Base-by-base conservation (phyloP, 1,140 invertebrate genomes). In the Scaptomyza pallida region DNA sequence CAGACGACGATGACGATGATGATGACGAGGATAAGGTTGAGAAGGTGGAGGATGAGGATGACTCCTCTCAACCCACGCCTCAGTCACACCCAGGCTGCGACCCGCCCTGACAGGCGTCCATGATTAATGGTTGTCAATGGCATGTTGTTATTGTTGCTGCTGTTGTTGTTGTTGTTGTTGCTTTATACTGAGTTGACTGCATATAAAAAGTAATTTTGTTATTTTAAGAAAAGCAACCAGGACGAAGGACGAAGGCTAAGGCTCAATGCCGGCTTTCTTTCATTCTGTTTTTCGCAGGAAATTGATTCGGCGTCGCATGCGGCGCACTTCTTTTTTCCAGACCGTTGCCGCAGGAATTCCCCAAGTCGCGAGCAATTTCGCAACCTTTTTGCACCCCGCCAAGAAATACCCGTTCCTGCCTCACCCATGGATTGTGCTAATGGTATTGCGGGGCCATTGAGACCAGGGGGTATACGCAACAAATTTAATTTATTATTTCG, bases 41-140 rank as follows among this genome's bases (percentile, higher is more conserved):
- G 23, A 5, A 26, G 3, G 23, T 5, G 23, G 62, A 15, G 35
- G 47, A 50, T 19, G 33, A 30, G 15, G 44, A 16, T 16, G 30
- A 12, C 47, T 23, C 26, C 26, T 30, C 26, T 30, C 26, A 30
- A 21, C 23, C 35, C 6, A 26, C 48, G 5, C 4, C 19, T 17
- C 33, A 35, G 48, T 9, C 65, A 50, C 74, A 64, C 71, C 52
- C 65, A 37, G 59, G 41, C 55, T 54, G 45, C 44, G 65, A 77
- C 79, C 80, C 83, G 89, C 82, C 83, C 80, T 90, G 88, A 88
- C 88, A 90, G 88, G 82, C 82, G 78, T 75, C 83, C 88, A 90
- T 90, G 88, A 90, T 90, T 90, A 90, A 90, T 90, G 88, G 88
- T 90, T 90, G 88, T 90, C 88, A 90, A 89, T 90, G 88, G 73